Base-by-base conservation (phyloP, 2,797 vertebrate genomes). In the Channa striata region DNA sequence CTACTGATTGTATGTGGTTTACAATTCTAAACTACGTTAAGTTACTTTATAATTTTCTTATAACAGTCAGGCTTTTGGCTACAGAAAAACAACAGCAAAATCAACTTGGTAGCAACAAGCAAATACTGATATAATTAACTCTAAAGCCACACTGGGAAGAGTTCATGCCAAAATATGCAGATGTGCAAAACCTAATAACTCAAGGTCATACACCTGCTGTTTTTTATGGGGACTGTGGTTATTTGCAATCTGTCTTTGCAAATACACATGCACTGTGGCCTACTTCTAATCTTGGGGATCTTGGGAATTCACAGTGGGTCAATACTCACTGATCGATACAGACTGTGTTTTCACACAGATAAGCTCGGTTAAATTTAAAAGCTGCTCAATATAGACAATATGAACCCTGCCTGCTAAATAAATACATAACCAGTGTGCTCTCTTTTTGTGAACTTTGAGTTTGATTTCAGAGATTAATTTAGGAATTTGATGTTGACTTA, bases 291-390 rank as follows among this genome's bases (percentile, higher is more conserved):
- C 86, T 63, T 57, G 9, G 46, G 46, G 74, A 60, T 30, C 65
- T 68, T 84, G 76, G 74, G 72, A 80, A 78, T 71, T 78, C 67
- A 74, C 72, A 62, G 2, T 1, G 20, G 50, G 76, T 88, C 68
- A 81, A 87, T 89, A 86, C 87, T 81, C 9, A 8, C 37, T 14
- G 74, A 87, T 90, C 83, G 57, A 83, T 85, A 72, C 8, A 1
- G 19, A 51, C 43, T 30, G 14, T 59, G 48, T 74, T 82, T 82
- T 66, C 66, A 74, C 81, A 79, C 53, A 62, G 59, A 39, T 62
- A 50, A 58, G 64, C 13, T 47, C 5, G 10, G 81, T 19, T 60
- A 19, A 59, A 44, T 64, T 40, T 37, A 53, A 69, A 56, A 53
- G 59, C 62, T 23, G 48, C 19, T 21, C n/a, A n/a, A n/a, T n/a